Percentiles rank a stretch among this genome's conserved stretches.
These are phyloP conservation scores for Clistopyga incitator DNA, from an alignment of 2,888 invertebrate species.

Conservation along the genomic window DNA sequence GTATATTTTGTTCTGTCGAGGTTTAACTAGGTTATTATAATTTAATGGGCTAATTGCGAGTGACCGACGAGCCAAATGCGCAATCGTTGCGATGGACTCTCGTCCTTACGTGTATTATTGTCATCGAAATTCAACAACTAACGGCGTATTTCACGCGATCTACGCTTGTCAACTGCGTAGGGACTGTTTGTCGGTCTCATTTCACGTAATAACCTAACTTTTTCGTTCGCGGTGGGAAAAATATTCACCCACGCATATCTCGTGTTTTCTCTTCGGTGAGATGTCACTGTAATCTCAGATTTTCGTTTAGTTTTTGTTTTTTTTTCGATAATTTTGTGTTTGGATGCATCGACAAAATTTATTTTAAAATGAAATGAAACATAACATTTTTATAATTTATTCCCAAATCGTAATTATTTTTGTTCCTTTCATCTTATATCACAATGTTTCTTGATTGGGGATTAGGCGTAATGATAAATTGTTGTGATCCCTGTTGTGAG, in stretches of 20 bases:
- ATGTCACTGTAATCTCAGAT: not conserved
- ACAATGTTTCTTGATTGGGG: too few relatives aligned
- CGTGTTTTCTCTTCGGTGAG: not conserved
- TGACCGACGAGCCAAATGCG: not conserved
- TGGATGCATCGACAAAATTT: too few relatives aligned
- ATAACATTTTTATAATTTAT: not conserved
- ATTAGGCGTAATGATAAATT: too few relatives aligned
- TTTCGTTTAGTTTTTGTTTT: not conserved
- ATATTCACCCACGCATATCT: not conserved
- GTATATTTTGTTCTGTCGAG: not conserved
- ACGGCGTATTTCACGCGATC: not conserved
- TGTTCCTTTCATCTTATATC: too few relatives aligned
- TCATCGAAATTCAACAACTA: not conserved
- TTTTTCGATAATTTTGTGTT: not conserved
- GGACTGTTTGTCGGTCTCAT: constrained; percentile 19
- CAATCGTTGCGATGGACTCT: not conserved
- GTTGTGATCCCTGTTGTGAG: too few relatives aligned
- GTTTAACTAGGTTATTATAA: not conserved
- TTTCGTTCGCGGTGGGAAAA: not conserved
- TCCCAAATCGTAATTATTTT: too few relatives aligned
- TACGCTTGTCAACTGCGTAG: constrained; percentile 38
- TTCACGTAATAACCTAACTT: constrained; percentile 56
- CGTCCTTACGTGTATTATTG: not conserved
- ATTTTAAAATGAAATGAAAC: not conserved
- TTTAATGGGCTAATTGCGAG: not conserved